phyloP scores from a whole-genome alignment of 2,113 vertebrate species.

The Ameiurus melas region DNA sequence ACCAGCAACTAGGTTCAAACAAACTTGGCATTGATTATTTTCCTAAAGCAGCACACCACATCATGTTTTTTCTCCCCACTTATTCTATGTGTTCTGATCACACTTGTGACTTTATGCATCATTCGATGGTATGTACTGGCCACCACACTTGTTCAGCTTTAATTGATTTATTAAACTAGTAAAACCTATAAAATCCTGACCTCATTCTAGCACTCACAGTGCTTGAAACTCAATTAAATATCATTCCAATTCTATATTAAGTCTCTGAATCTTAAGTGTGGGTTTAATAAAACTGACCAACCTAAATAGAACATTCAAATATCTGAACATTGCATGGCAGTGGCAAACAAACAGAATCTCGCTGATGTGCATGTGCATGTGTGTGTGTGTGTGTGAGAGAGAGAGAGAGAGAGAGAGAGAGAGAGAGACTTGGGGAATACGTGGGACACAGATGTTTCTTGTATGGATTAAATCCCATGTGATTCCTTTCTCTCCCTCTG shows the following conservation, averaged over 20 bases:
- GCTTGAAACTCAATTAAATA: neutral
- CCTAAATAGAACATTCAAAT: neutral
- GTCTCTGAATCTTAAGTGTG: neutral
- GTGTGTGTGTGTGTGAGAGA: neutral
- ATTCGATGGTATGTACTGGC: neutral
- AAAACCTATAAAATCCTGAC: neutral
- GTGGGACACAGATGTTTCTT: neutral
- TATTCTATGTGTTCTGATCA: neutral
- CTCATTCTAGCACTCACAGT: neutral
- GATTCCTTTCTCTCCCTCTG: neutral
- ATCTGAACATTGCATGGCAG: neutral
- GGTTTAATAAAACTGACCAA: neutral
- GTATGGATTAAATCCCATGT: neutral
- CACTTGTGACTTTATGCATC: neutral
- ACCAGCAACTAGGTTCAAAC: neutral
- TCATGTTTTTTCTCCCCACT: neutral
- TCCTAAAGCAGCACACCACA: neutral
- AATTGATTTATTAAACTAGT: neutral
- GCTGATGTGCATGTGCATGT: neutral
- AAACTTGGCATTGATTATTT: neutral
- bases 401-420: no score
- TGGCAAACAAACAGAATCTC: neutral
- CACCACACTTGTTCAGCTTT: no score
- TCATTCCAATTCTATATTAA: neutral
- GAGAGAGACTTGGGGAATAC: neutral